Evolutionary conservation across 2,888 invertebrate genomes (phyloP), one percentile per base, ranked within the genome.

Genomic region (Thymelicus lineola): DNA sequence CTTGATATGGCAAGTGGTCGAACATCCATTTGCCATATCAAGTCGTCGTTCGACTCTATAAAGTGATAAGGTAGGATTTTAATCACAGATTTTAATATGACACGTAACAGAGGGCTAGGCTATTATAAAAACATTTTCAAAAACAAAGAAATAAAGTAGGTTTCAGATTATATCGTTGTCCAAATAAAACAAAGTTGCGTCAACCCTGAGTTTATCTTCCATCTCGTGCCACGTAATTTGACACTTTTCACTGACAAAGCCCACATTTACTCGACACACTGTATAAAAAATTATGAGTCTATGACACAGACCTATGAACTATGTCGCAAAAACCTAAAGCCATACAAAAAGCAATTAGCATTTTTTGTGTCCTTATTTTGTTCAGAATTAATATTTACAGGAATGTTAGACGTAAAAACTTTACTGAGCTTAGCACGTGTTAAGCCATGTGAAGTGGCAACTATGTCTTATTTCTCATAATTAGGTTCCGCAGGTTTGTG

Each of bases 181-280:
- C n/a, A 59, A 68, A 50, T 72, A 67, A 72, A 75, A 67, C 66
- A 63, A 69, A 57, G 66, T 55, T 48, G 77, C 72, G 75, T 9
- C 89, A 92, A 71, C 92, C 92, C 91, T 92, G 79, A 58, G 48
- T 73, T 85, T 89, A 93, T 92, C 91, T 87, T 28, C 78, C 84
- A 91, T 91, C 92, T 92, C 90, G 91, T 90, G 91, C 91, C 86
- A 88, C 83, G 93, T 93, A 93, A 93, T 91, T 91, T 92, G 93
- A 93, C 93, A 93, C 93, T 93, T 93, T 93, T 85, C 90, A 63
- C 85, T 93, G 93, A 92, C 93, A 93, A 91, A 91, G 87, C 86
- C 87, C 93, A 93, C 91, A 90, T 93, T 92, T 91, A 89, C 89
- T 88, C 84, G 80, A 83, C 78, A 79, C 82, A 86, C n/a, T 66